phyloP scores from a whole-genome alignment of 2,113 vertebrate genomes.

The Pungitius pungitius region DNA sequence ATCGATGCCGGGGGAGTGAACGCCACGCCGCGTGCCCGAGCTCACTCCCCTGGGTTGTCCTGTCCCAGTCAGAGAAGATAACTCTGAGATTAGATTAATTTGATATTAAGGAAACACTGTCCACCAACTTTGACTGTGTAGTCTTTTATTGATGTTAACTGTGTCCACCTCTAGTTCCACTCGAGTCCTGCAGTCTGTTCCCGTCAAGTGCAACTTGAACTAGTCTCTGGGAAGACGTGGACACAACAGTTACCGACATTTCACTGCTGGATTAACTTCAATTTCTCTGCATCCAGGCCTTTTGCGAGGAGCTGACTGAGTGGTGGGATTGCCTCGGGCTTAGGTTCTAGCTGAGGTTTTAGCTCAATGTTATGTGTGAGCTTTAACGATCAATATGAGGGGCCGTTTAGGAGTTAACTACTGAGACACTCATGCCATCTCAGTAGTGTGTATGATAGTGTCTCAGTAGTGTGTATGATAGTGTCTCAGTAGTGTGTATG shows the following conservation, averaged over 20 bases:
- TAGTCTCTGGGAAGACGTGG: not conserved
- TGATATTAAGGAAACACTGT: not conserved
- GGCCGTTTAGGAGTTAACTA: too few species aligned
- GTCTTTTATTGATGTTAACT: not conserved
- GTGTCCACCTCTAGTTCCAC: not conserved
- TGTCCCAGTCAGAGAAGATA: not conserved
- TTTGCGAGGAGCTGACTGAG: not conserved
- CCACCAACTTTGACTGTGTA: not conserved
- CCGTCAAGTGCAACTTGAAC: not conserved
- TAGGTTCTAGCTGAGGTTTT: not conserved
- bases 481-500: too few species aligned
- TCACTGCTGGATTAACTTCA: not conserved
- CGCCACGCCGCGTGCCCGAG: conserved; percentile 47
- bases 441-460: too few species aligned
- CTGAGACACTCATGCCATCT: too few species aligned
- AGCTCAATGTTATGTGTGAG: not conserved
- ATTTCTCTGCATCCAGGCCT: not conserved
- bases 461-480: too few species aligned
- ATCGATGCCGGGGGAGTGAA: conserved; percentile 41
- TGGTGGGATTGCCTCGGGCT: not conserved
- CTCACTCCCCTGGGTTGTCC: conserved; percentile 1
- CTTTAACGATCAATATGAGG: too few species aligned
- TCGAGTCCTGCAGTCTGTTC: not conserved
- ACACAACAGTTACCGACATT: not conserved
- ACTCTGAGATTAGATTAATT: not conserved